Evolutionary conservation across 2,113 vertebrate species (phyloP).

Genomic region (Rhodinocichla rosea): DNA sequence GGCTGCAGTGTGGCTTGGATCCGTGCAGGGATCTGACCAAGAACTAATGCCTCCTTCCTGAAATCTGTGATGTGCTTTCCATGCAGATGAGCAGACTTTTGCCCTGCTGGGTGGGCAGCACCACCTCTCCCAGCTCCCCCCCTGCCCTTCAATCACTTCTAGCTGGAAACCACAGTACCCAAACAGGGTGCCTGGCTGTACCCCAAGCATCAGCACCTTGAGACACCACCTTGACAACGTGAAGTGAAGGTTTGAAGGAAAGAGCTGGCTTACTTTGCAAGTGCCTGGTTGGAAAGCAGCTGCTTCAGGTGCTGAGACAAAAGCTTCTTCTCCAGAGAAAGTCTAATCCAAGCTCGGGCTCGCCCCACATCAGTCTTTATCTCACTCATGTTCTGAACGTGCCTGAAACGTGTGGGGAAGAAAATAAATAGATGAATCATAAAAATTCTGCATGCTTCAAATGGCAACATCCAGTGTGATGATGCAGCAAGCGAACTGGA

Average conservation of each 20-base stretch:
- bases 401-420: slow-evolving; percentile 66
- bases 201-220: neutral
- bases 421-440: neutral
- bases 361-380: slow-evolving; percentile 93
- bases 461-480: neutral
- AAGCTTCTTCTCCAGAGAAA: slow-evolving; percentile 95
- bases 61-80: neutral
- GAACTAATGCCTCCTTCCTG: neutral
- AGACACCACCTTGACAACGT: neutral
- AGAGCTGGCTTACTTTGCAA: slow-evolving; percentile 79
- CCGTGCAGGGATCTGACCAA: neutral
- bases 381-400: slow-evolving; percentile 92
- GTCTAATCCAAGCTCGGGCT: slow-evolving; percentile 92
- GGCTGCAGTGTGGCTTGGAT: neutral
- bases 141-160: neutral
- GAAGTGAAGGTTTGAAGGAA: neutral
- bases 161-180: neutral
- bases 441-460: neutral
- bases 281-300: slow-evolving; percentile 84
- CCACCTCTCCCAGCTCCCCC: neutral
- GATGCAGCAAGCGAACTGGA: neutral
- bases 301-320: slow-evolving; percentile 96
- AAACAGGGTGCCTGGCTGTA: neutral
- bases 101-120: neutral
- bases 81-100: neutral